A percentile compares a stretch with the other conserved stretches of the same genome.
phyloP scores from a whole-genome alignment of 2,888 invertebrate species.

The Lycophotia porphyrea region DNA sequence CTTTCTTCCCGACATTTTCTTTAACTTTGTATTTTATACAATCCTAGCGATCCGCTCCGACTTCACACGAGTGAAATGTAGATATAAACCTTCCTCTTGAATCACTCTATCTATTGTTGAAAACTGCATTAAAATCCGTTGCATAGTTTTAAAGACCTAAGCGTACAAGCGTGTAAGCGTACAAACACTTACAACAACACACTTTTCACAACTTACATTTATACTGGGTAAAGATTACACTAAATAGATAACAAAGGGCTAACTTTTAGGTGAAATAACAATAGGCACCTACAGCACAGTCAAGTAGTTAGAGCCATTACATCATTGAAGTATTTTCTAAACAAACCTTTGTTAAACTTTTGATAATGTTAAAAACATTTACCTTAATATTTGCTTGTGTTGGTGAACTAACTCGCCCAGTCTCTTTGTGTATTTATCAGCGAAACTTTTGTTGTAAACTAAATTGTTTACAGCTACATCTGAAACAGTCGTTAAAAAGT shows the following conservation, averaged over 20 bases:
- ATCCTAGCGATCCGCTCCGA: too few species aligned
- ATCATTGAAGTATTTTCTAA: slow-evolving; percentile 4
- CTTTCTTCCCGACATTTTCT: neutral
- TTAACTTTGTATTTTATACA: neutral
- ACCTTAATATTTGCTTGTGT: slow-evolving; percentile 82
- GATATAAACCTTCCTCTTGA: too few species aligned
- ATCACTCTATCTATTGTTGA: too few species aligned
- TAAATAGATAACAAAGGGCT: too few species aligned
- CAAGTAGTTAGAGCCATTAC: neutral
- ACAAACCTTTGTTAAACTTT: slow-evolving; percentile 15
- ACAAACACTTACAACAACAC: too few species aligned
- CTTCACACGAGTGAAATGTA: too few species aligned
- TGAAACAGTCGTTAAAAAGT: slow-evolving; percentile 66
- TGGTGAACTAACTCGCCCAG: slow-evolving; percentile 80
- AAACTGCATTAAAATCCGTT: too few species aligned
- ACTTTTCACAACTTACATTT: too few species aligned
- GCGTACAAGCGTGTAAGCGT: too few species aligned
- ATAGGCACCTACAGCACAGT: neutral
- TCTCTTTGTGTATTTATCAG: slow-evolving; percentile 72
- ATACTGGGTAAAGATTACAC: too few species aligned
- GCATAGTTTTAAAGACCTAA: too few species aligned
- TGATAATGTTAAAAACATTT: slow-evolving; percentile 52
- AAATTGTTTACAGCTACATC: slow-evolving; percentile 67
- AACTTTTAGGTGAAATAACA: neutral
- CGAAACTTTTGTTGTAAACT: slow-evolving; percentile 72